A percentile compares a stretch with the other conserved stretches of the same genome.
Conservation (phyloP, 2,888 invertebrate species). For the Schrankia costaestrigalis region DNA sequence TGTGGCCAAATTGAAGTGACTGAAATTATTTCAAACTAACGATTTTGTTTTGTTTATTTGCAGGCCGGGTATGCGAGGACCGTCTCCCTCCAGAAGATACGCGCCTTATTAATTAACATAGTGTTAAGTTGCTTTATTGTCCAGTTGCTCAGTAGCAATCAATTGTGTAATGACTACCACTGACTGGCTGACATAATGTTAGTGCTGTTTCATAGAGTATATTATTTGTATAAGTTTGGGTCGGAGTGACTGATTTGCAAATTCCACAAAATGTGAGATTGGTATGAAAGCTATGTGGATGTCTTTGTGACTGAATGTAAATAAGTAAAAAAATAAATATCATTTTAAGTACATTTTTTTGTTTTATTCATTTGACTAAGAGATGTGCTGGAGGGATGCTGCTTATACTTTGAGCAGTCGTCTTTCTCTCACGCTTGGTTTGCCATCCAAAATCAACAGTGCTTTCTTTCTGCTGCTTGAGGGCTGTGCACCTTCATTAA, state of each 20-base stretch:
- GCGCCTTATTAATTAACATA: constrained; percentile 85
- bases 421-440: too few relatives aligned
- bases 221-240: constrained; percentile 42
- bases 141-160: constrained; percentile 40
- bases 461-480: too few relatives aligned
- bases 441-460: too few relatives aligned
- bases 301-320: constrained; percentile 59
- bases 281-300: constrained; percentile 42
- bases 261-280: constrained; percentile 38
- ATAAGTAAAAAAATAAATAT: constrained; percentile 72
- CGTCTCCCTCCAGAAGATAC: constrained; percentile 91
- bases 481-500: too few relatives aligned
- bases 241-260: constrained; percentile 52
- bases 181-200: constrained; percentile 49
- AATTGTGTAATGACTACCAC: constrained; percentile 34
- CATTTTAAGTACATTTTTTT: constrained; percentile 55
- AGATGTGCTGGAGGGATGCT: too few relatives aligned
- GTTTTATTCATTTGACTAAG: constrained; percentile 1
- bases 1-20: too few relatives aligned
- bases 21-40: too few relatives aligned
- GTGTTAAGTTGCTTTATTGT: constrained; percentile 30
- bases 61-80: constrained; percentile 89
- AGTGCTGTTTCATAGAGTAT: constrained; percentile 49
- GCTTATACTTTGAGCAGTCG: too few relatives aligned
- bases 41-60: constrained; percentile 48